phyloP scores from a whole-genome alignment of 92 coral and sea anemone genomes.

The Desmophyllum pertusum region DNA sequence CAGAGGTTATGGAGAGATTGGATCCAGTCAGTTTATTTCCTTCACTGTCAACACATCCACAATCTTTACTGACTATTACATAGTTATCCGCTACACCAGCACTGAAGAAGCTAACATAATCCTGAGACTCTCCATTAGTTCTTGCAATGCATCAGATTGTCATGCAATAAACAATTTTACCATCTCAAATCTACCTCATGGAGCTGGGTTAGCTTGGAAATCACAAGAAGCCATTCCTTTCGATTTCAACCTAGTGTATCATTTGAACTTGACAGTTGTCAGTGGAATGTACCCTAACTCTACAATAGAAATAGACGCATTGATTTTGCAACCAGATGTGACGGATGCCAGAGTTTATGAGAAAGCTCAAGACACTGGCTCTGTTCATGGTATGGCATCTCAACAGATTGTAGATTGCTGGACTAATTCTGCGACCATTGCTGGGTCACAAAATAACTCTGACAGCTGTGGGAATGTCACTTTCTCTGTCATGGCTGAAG shows the following conservation, averaged over 20 bases:
- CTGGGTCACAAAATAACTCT: constrained; percentile 36
- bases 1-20: constrained; percentile 79
- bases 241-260: constrained; percentile 57
- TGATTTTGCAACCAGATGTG: constrained; percentile 71
- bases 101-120: constrained; percentile 33
- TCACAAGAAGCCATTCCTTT: constrained; percentile 39
- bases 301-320: constrained; percentile 78
- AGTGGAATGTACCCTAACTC: constrained; percentile 48
- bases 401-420: constrained; percentile 59
- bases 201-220: constrained; percentile 74
- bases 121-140: constrained; percentile 51
- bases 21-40: constrained; percentile 54
- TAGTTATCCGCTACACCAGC: constrained; percentile 72
- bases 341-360: constrained; percentile 55
- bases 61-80: constrained; percentile 42
- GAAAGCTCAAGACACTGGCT: constrained; percentile 45
- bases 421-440: constrained; percentile 62
- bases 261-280: constrained; percentile 69
- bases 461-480: constrained; percentile 71
- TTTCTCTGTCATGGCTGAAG: constrained; percentile 92
- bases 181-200: constrained; percentile 30
- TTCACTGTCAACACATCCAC: constrained; percentile 55
- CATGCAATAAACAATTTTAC: constrained; percentile 35
- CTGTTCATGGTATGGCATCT: constrained; percentile 56
- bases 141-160: constrained; percentile 50